Conservation (phyloP, 1,140 invertebrate species). For the Contarinia nasturtii region DNA sequence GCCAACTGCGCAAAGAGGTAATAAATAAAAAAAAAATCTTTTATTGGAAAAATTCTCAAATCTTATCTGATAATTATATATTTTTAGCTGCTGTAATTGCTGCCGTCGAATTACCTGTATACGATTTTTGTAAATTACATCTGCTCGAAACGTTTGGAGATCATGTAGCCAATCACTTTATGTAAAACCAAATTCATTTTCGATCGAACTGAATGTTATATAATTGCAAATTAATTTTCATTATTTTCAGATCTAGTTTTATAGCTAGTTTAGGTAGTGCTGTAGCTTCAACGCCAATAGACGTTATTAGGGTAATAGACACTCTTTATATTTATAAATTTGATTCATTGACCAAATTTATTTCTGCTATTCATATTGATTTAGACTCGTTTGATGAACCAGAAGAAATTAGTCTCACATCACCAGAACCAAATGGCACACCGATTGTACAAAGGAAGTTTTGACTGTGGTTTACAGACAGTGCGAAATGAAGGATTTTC, state of each 20-base stretch:
- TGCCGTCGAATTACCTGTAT: slow-evolving; percentile 83
- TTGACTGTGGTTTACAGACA: slow-evolving; percentile 69
- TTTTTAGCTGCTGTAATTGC: slow-evolving; percentile 62
- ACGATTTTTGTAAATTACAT: slow-evolving; percentile 75
- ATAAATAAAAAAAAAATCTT: no score
- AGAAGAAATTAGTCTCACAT: slow-evolving; percentile 31
- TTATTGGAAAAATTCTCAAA: no score
- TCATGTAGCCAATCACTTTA: slow-evolving; percentile 67
- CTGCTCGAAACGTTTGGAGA: slow-evolving; percentile 55
- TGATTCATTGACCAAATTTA: slow-evolving; percentile 5
- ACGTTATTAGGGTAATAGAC: slow-evolving; percentile 71
- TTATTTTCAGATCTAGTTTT: slow-evolving; percentile 56
- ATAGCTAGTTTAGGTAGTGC: slow-evolving; percentile 84
- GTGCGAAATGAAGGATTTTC: slow-evolving; percentile 45
- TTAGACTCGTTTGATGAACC: slow-evolving; percentile 87
- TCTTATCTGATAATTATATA: no score
- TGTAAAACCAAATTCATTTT: slow-evolving; percentile 35
- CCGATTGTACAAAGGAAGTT: slow-evolving; percentile 60
- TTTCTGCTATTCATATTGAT: no score
- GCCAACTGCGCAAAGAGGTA: slow-evolving; percentile 63
- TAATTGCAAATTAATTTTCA: slow-evolving; percentile 4
- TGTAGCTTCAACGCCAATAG: slow-evolving; percentile 82
- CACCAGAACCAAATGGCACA: slow-evolving; percentile 19
- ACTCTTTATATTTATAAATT: slow-evolving; percentile 2
- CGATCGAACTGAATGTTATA: background rate